These are phyloP conservation scores for Campylomormyrus tamandua DNA, from an alignment of 2,113 vertebrate species.

Conservation along the genomic window DNA sequence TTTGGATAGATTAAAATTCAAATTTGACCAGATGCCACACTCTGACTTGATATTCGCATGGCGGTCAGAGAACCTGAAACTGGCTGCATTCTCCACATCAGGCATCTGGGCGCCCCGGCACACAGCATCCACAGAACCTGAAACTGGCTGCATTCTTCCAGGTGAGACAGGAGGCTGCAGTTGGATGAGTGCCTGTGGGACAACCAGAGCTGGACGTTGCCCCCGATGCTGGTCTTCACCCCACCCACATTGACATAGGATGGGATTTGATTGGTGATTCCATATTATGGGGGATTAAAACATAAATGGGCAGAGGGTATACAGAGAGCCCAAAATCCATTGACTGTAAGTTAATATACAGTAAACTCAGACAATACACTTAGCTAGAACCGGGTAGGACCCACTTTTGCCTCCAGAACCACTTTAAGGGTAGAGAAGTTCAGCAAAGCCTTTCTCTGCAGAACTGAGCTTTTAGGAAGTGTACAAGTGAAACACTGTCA, in stretches of 20 bases:
- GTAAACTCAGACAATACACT: background rate
- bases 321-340: background rate
- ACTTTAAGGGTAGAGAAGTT: background rate
- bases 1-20: background rate
- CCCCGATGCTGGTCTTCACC: background rate
- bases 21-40: background rate
- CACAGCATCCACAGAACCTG: no score
- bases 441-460: background rate
- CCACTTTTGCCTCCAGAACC: background rate
- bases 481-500: background rate
- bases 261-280: background rate
- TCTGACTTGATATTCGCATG: background rate
- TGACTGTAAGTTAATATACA: background rate
- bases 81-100: no score
- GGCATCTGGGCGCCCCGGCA: no score
- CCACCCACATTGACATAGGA: background rate
- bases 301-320: background rate
- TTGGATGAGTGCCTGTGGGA: background rate
- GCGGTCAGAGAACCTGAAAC: background rate
- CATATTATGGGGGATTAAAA: background rate
- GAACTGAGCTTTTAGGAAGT: background rate
- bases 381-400: background rate
- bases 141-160: background rate
- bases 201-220: background rate
- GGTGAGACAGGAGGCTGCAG: background rate